Evolutionary conservation across 2,888 invertebrate genomes (phyloP).

Genomic region (Stenchaetothrips biformis): DNA sequence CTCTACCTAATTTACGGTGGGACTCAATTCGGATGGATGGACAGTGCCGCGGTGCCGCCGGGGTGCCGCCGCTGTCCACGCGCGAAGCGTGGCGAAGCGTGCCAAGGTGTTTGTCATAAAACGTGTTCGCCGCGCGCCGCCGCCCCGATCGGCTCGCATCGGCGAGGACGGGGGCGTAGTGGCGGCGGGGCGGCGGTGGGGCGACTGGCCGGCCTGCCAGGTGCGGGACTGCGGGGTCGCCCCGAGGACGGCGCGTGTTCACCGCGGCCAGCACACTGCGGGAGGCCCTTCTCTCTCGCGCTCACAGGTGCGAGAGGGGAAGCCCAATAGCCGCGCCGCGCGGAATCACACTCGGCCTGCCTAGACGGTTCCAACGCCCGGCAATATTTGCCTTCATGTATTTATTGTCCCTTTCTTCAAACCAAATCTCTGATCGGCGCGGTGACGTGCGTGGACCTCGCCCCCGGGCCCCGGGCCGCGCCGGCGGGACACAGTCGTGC

Average conservation of each 20-base stretch:
- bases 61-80: too few species aligned
- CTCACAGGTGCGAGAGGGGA: background rate
- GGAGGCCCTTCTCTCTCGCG: background rate
- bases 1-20: slow-evolving; percentile 16
- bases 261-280: background rate
- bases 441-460: background rate
- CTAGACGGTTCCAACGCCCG: too few species aligned
- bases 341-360: too few species aligned
- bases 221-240: background rate
- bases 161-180: background rate
- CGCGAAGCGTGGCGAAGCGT: background rate
- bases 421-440: too few species aligned
- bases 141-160: background rate
- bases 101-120: slow-evolving; percentile 5
- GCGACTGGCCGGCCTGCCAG: background rate
- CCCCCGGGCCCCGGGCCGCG: background rate
- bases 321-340: background rate
- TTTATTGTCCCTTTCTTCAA: too few species aligned
- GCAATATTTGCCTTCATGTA: too few species aligned
- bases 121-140: background rate
- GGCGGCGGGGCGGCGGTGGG: too few species aligned
- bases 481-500: too few species aligned
- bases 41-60: background rate
- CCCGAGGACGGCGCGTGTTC: background rate
- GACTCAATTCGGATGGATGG: slow-evolving; percentile 30